Evolutionary conservation across 2,888 invertebrate species (phyloP).

Genomic region (Eupithecia centaureata): DNA sequence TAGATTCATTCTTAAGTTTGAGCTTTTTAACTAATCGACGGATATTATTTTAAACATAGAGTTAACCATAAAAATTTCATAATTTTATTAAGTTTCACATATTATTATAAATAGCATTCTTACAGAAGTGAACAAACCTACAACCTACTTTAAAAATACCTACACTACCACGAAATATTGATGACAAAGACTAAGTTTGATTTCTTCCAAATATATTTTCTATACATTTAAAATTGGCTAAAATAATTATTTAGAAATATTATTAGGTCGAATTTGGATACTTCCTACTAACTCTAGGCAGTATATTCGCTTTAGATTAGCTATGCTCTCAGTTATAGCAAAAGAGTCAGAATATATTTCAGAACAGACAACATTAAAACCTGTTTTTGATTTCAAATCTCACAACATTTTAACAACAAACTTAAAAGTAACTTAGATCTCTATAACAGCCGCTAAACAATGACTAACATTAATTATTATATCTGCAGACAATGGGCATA

Average conservation of each 20-base stretch:
- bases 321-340: background rate
- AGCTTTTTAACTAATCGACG: background rate
- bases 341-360: background rate
- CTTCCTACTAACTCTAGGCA: background rate
- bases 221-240: no score
- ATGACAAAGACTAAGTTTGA: background rate
- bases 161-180: conserved; percentile 7
- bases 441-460: conserved; percentile 30
- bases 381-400: conserved; percentile 3
- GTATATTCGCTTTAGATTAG: background rate
- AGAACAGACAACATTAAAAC: conserved; percentile 11
- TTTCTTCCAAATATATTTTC: background rate
- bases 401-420: conserved; percentile 11
- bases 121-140: background rate
- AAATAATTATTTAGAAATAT: background rate
- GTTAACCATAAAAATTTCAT: background rate
- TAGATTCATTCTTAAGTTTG: background rate
- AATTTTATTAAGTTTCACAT: background rate
- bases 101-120: background rate
- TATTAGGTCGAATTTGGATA: background rate
- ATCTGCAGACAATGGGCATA: background rate
- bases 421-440: conserved; percentile 5
- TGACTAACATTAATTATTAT: background rate
- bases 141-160: background rate
- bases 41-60: background rate